These are phyloP conservation scores for Mus caroli DNA, from an alignment of 2,797 vertebrate species.

Conservation along the genomic window DNA sequence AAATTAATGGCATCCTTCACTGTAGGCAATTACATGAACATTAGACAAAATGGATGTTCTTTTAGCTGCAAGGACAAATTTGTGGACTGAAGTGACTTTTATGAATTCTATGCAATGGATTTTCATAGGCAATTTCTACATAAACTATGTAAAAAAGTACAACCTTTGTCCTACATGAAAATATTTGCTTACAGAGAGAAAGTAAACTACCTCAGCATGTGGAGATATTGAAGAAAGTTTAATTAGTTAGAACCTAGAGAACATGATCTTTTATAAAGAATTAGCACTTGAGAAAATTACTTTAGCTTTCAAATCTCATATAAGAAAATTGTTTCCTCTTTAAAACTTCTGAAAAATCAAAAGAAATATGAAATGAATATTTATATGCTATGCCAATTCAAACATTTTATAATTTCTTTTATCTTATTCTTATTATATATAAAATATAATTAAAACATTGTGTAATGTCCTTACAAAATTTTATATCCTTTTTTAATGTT, in stretches of 20 bases:
- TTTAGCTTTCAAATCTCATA: not conserved
- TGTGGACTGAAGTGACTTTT: not conserved
- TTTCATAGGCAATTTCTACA: not conserved
- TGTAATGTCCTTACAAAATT: not conserved
- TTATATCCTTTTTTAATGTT: not conserved
- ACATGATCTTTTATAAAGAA: not conserved
- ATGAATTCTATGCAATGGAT: not conserved
- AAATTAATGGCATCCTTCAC: not conserved
- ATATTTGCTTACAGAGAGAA: not conserved
- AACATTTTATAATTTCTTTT: not conserved
- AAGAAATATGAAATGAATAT: not conserved
- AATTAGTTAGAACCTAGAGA: not conserved
- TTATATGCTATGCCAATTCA: not conserved
- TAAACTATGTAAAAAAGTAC: not conserved
- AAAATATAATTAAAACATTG: not conserved
- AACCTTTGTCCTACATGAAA: not conserved
- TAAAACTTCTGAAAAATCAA: not conserved
- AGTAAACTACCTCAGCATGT: not conserved
- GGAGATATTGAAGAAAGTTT: not conserved
- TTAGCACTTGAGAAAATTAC: not conserved
- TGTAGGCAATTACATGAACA: not conserved
- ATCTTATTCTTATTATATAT: not conserved
- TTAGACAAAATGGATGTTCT: not conserved
- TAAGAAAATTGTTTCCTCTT: not conserved
- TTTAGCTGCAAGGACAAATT: not conserved